Evolutionary conservation across 2,113 vertebrate species (phyloP).

Genomic region (Electrona antarctica): DNA sequence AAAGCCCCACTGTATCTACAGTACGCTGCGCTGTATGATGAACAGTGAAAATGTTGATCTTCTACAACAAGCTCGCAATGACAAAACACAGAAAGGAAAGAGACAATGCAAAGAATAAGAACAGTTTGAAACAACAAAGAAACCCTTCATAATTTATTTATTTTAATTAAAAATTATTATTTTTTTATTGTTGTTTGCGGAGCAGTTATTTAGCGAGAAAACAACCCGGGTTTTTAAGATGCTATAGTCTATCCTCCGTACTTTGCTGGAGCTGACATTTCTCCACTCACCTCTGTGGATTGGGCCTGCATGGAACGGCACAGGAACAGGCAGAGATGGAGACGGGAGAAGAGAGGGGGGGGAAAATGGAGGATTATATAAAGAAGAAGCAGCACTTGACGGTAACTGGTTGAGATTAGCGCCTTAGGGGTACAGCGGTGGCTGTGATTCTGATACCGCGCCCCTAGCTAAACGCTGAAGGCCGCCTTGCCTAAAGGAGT

Average conservation of each 20-base stretch:
- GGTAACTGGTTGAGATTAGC: slow-evolving; percentile 80
- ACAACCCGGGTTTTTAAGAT: slow-evolving; percentile 52
- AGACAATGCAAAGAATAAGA: too few species aligned
- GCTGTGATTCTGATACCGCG: slow-evolving; percentile 79
- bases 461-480: slow-evolving; percentile 82
- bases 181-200: too few species aligned
- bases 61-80: too few species aligned
- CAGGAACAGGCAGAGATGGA: slow-evolving; percentile 58
- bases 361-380: slow-evolving; percentile 72
- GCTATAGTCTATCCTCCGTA: slow-evolving; percentile 47
- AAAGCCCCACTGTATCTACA: too few species aligned
- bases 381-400: slow-evolving; percentile 77
- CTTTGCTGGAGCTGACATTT: slow-evolving; percentile 67
- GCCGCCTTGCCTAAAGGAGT: slow-evolving; percentile 78
- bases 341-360: slow-evolving; percentile 49
- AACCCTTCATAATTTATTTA: too few species aligned
- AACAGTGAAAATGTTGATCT: too few species aligned
- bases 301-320: slow-evolving; percentile 50
- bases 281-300: slow-evolving; percentile 70
- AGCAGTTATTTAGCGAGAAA: slow-evolving; percentile 29
- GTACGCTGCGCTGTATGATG: too few species aligned
- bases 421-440: slow-evolving; percentile 80
- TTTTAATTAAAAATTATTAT: too few species aligned
- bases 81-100: not conserved
- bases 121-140: too few species aligned